Conservation (phyloP, 2,797 vertebrate species). For the Pogoniulus pusillus region DNA sequence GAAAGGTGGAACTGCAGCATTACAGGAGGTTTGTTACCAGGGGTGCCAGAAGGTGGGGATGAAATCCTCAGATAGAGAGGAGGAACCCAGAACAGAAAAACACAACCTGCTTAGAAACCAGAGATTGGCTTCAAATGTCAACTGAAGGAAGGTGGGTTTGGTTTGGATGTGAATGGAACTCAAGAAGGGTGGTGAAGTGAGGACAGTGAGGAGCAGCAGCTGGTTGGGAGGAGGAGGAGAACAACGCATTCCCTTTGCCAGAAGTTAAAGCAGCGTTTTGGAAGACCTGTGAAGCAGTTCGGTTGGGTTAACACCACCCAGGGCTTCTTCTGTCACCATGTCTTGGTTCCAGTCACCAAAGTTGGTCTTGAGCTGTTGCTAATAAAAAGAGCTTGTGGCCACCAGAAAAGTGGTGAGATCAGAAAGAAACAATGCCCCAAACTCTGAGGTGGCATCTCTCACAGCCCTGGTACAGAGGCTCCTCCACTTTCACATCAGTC, state of each 20-base stretch:
- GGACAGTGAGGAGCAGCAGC: constrained; percentile 27
- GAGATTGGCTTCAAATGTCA: background rate
- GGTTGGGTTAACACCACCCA: background rate
- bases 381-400: background rate
- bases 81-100: background rate
- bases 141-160: background rate
- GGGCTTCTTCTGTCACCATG: background rate
- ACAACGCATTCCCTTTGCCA: constrained; percentile 48
- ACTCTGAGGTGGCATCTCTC: background rate
- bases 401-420: too few species aligned
- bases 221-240: background rate
- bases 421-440: background rate
- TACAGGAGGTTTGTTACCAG: constrained; percentile 49
- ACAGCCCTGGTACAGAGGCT: background rate
- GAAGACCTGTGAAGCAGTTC: constrained; percentile 64
- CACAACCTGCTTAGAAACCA: background rate
- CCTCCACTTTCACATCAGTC: background rate
- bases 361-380: background rate
- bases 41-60: background rate
- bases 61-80: too few species aligned
- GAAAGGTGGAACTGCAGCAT: constrained; percentile 65
- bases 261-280: constrained; percentile 43
- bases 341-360: background rate
- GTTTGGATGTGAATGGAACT: too few species aligned
- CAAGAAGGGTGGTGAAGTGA: background rate